A percentile compares a stretch with the other conserved stretches of the same genome.
Evolutionary conservation across 2,888 invertebrate species (phyloP).

Genomic region (Lymantria dispar): DNA sequence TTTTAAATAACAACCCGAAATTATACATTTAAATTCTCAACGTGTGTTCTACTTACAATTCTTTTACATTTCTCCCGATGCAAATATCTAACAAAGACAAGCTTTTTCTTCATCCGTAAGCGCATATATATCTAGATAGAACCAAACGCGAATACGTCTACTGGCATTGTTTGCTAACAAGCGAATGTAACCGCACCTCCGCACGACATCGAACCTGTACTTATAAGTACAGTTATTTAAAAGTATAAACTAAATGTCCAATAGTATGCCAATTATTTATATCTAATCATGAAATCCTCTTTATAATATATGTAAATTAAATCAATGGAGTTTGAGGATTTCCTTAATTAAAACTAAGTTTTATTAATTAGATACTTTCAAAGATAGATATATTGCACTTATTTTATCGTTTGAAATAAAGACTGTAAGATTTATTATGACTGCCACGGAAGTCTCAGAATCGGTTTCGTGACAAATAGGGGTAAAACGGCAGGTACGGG

Average conservation of each 20-base stretch:
- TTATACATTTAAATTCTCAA: background rate
- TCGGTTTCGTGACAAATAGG: too few species aligned
- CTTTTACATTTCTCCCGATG: constrained; percentile 29
- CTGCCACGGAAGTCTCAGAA: too few species aligned
- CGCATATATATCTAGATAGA: constrained; percentile 45
- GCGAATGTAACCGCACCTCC: constrained; percentile 65
- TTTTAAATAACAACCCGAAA: background rate
- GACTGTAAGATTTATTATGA: too few species aligned
- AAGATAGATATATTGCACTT: too few species aligned
- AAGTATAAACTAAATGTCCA: constrained; percentile 27
- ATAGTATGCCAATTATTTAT: constrained; percentile 23
- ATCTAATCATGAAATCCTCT: constrained; percentile 8
- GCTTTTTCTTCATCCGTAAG: constrained; percentile 39
- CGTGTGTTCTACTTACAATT: constrained; percentile 13
- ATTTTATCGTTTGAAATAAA: too few species aligned
- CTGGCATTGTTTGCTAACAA: constrained; percentile 73
- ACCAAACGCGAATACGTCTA: constrained; percentile 42
- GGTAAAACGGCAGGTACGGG: too few species aligned
- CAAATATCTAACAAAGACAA: constrained; percentile 37
- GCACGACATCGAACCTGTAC: constrained; percentile 58
- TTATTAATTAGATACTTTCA: too few species aligned
- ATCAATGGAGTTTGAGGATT: too few species aligned
- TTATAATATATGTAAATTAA: background rate
- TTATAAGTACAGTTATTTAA: constrained; percentile 32
- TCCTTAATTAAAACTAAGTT: too few species aligned